Percentiles rank a stretch among this genome's conserved stretches.
phyloP scores from a whole-genome alignment of 2,888 invertebrate species.

The Tenthredo mesomela region DNA sequence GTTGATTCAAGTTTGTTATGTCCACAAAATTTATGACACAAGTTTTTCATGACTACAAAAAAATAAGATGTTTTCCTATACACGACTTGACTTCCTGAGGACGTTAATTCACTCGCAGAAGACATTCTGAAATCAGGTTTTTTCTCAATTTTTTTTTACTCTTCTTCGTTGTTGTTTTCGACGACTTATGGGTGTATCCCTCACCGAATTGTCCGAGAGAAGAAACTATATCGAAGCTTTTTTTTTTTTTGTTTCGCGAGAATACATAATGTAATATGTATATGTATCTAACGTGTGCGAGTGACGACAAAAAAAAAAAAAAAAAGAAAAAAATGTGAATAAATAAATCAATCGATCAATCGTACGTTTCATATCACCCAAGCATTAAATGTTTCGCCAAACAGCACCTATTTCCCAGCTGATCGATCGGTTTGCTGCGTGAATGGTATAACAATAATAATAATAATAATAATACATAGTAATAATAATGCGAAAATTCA shows the following conservation, averaged over 20 bases:
- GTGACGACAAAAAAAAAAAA: neutral
- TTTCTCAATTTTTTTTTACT: neutral
- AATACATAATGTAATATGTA: neutral
- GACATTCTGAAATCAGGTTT: neutral
- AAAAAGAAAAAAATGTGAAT: neutral
- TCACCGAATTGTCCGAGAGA: neutral
- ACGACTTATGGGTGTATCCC: neutral
- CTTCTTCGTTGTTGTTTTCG: neutral
- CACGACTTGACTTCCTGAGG: neutral
- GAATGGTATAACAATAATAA: conserved; percentile 56
- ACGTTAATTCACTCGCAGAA: neutral
- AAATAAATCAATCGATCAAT: neutral
- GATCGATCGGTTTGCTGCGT: conserved; percentile 72
- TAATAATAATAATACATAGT: conserved; percentile 3
- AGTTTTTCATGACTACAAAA: neutral
- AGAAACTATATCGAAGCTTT: conserved; percentile 20
- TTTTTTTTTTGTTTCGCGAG: neutral
- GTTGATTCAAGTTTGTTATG: neutral
- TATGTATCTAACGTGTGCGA: neutral
- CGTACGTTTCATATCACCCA: conserved; percentile 69
- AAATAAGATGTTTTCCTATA: neutral
- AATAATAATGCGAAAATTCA: neutral
- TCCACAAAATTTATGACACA: neutral
- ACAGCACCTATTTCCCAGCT: conserved; percentile 69
- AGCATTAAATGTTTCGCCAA: conserved; percentile 74